phyloP scores from a whole-genome alignment of 2,113 vertebrate species.

The Equus quagga region DNA sequence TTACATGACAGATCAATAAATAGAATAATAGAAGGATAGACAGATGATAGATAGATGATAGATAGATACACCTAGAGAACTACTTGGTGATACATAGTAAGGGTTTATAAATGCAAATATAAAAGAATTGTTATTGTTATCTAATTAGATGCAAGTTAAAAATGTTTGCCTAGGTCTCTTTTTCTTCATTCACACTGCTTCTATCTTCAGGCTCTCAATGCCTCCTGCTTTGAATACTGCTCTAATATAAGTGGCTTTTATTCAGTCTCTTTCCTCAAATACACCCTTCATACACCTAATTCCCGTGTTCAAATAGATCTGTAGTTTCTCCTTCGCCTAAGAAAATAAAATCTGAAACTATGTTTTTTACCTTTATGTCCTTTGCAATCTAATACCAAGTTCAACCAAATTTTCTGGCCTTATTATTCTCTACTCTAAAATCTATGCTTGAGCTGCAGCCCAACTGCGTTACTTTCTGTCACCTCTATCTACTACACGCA shows the following conservation, averaged over 20 bases:
- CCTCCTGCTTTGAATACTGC: background rate
- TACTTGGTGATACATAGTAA: background rate
- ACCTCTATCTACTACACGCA: no score
- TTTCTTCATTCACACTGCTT: background rate
- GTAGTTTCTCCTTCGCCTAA: fast-evolving
- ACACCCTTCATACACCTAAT: background rate
- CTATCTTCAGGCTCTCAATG: background rate
- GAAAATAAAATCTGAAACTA: background rate
- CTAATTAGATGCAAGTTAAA: background rate
- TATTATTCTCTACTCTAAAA: background rate
- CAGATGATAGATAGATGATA: background rate
- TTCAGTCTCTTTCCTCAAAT: background rate
- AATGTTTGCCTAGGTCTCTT: background rate
- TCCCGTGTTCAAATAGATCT: background rate
- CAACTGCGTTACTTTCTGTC: background rate
- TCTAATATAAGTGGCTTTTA: background rate
- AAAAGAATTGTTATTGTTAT: background rate
- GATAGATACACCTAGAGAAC: background rate
- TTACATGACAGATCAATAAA: background rate
- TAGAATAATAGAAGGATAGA: background rate
- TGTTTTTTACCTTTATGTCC: background rate
- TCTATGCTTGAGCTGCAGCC: background rate
- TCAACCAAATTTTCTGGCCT: background rate
- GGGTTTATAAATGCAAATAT: background rate
- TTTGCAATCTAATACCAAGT: background rate